phyloP scores from a whole-genome alignment of 2,888 invertebrate species.

The Drosophila mimetica region DNA sequence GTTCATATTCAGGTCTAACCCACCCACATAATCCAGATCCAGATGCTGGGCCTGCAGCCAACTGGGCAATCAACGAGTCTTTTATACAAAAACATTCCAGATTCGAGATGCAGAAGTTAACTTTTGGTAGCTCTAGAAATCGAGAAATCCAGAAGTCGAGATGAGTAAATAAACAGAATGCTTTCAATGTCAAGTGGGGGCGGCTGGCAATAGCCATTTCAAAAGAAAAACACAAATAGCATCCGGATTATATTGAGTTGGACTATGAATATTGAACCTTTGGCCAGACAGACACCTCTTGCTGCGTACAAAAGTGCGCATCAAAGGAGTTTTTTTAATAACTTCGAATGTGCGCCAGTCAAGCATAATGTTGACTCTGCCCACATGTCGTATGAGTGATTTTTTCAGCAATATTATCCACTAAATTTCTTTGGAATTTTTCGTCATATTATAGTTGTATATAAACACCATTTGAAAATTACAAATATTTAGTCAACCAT shows the following conservation, averaged over 20 bases:
- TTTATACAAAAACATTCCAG: constrained; percentile 6
- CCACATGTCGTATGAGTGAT: neutral
- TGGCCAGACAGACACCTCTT: no score
- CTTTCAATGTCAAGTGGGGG: constrained; percentile 2
- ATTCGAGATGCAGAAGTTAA: neutral
- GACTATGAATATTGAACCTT: neutral
- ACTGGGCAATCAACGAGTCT: constrained; percentile 9
- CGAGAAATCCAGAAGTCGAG: neutral
- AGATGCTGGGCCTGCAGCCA: constrained; percentile 2
- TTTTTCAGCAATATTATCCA: neutral
- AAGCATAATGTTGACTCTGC: neutral
- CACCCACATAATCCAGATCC: constrained; percentile 3
- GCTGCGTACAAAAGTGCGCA: neutral
- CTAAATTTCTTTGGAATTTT: no score
- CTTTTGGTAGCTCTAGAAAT: neutral
- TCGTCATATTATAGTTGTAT: no score
- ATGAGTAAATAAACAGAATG: constrained; percentile 6
- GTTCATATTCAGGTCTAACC: constrained; percentile 3
- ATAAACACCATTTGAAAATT: no score
- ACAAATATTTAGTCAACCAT: no score
- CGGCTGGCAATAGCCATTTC: neutral
- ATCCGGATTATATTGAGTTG: neutral
- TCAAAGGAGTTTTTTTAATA: constrained; percentile 2
- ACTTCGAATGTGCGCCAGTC: neutral
- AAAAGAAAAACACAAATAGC: neutral